These are phyloP conservation scores for Hormaphis cornu DNA, from an alignment of 1,140 invertebrate species.

Conservation along the genomic window DNA sequence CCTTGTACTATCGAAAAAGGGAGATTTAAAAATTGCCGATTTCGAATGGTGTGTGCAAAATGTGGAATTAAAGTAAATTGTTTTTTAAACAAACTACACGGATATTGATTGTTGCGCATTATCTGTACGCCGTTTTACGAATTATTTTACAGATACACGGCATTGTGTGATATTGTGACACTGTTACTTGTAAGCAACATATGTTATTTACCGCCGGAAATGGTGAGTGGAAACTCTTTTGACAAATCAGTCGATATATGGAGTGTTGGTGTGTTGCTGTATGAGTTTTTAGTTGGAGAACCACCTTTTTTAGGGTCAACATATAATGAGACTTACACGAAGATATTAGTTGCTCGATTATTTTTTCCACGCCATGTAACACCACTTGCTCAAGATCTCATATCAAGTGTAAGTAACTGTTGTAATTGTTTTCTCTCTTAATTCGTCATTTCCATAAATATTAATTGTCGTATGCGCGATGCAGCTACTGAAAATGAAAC, in stretches of 20 bases:
- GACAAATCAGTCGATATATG: slow-evolving; percentile 82
- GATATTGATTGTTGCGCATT: not conserved
- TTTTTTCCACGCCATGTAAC: slow-evolving; percentile 65
- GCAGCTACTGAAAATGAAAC: slow-evolving; percentile 62
- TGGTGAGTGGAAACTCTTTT: slow-evolving; percentile 74
- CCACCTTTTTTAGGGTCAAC: slow-evolving; percentile 80
- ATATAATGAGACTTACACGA: slow-evolving; percentile 71
- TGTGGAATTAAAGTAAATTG: slow-evolving; percentile 63
- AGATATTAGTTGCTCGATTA: slow-evolving; percentile 68
- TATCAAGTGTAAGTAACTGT: slow-evolving; percentile 57
- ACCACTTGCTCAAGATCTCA: slow-evolving; percentile 67
- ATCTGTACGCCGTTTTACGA: not conserved
- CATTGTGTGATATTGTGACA: slow-evolving; percentile 87
- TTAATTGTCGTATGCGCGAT: slow-evolving; percentile 38
- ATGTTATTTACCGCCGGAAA: slow-evolving; percentile 96
- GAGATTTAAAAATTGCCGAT: slow-evolving; percentile 89
- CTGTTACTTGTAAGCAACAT: no score
- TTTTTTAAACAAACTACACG: not conserved
- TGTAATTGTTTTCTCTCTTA: not conserved
- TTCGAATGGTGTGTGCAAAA: slow-evolving; percentile 97
- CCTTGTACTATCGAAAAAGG: slow-evolving; percentile 70
- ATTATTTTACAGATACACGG: slow-evolving; percentile 58
- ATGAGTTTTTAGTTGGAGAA: slow-evolving; percentile 77
- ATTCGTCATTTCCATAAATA: slow-evolving; percentile 12
- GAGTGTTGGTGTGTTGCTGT: slow-evolving; percentile 86